phyloP scores from a whole-genome alignment of 2,888 invertebrate genomes.

The Orchestes rusci region DNA sequence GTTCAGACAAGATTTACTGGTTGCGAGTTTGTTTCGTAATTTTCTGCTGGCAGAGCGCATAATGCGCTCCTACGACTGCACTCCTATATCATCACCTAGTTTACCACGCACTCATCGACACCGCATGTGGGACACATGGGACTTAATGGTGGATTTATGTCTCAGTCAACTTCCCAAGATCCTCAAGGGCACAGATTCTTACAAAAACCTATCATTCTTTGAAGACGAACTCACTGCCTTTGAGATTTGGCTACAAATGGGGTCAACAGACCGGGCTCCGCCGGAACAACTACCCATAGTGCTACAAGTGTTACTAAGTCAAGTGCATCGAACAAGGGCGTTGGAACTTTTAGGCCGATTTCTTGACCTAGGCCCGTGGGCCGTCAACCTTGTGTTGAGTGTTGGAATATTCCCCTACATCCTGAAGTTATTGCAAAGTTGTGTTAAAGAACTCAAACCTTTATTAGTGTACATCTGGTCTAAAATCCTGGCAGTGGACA shows the following conservation, averaged over 20 bases:
- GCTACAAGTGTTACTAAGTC: conserved; percentile 71
- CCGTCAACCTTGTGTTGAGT: conserved; percentile 89
- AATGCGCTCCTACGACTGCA: conserved; percentile 93
- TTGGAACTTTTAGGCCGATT: conserved; percentile 89
- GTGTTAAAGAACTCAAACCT: conserved; percentile 84
- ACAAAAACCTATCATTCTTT: conserved; percentile 84
- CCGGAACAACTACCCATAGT: conserved; percentile 97
- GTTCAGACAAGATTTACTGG: conserved; percentile 94
- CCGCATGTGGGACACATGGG: conserved; percentile 97
- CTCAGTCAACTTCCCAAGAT: conserved; percentile 82
- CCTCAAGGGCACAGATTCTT: conserved; percentile 54
- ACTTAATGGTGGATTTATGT: conserved; percentile 90
- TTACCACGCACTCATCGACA: conserved; percentile 87
- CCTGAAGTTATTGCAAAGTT: conserved; percentile 90
- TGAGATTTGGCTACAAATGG: conserved; percentile 84
- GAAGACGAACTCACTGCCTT: conserved; percentile 97
- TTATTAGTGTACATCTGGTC: conserved; percentile 98
- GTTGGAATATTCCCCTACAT: conserved; percentile 99
- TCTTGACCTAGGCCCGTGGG: conserved; percentile 88
- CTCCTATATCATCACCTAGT: conserved; percentile 87
- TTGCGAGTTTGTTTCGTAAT: conserved; percentile 97
- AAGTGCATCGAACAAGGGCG: conserved; percentile 88
- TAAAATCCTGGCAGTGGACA: conserved; percentile 94
- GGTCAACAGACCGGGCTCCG: conserved; percentile 67
- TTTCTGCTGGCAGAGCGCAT: conserved; percentile 94